phyloP scores from a whole-genome alignment of 2,888 invertebrate species.

The Campoplex nolae region DNA sequence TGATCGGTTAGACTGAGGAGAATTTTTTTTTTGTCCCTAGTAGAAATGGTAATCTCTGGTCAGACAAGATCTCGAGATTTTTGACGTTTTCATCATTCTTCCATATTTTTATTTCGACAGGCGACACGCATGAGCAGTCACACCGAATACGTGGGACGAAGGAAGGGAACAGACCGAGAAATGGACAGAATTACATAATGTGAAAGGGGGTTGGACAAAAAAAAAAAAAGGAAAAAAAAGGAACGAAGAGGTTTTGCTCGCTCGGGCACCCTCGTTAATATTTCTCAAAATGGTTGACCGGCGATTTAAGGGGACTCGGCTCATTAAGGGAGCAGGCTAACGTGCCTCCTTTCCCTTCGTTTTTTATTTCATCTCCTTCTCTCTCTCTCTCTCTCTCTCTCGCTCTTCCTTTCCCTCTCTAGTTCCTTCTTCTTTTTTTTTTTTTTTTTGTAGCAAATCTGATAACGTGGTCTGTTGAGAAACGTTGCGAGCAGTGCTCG shows the following conservation, averaged over 20 bases:
- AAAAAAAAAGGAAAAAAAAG: background rate
- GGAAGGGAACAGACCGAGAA: background rate
- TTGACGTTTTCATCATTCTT: background rate
- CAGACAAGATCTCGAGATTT: slow-evolving; percentile 24
- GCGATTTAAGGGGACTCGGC: slow-evolving; percentile 69
- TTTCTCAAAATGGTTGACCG: slow-evolving; percentile 71
- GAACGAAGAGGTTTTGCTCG: slow-evolving; percentile 15
- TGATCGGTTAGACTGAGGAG: background rate
- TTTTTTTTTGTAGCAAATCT: slow-evolving; percentile 39
- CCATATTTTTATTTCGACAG: background rate
- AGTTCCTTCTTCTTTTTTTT: background rate
- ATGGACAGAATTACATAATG: slow-evolving; percentile 16
- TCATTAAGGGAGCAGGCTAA: slow-evolving; percentile 69
- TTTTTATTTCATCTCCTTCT: background rate
- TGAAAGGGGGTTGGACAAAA: slow-evolving; percentile 14
- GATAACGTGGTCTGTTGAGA: slow-evolving; percentile 54
- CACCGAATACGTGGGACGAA: background rate
- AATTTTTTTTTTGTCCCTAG: background rate
- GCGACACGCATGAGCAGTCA: background rate
- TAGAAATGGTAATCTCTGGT: slow-evolving; percentile 30
- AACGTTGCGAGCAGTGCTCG: slow-evolving; percentile 39
- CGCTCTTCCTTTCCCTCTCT: background rate
- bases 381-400: background rate
- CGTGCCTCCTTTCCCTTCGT: background rate
- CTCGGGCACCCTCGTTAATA: slow-evolving; percentile 66